Base-by-base conservation (phyloP, 2,113 vertebrate genomes). In the Lota lota region DNA sequence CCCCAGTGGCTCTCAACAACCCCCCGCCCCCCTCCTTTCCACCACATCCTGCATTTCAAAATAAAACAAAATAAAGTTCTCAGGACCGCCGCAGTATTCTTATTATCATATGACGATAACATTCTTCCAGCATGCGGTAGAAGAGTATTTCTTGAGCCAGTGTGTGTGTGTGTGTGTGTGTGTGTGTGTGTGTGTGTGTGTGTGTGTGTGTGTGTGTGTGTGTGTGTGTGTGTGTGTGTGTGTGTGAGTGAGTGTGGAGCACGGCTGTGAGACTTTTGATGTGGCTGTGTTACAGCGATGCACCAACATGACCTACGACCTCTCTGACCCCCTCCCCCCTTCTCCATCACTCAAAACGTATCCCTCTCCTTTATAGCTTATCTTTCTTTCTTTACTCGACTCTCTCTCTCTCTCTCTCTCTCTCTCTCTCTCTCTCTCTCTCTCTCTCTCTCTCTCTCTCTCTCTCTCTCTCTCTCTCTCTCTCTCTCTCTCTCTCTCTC, bases 21-120 rank as follows among this genome's bases (percentile, higher is more conserved):
- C 40, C 40, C 40, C 40, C 40, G 12, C 40, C 40, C 5, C 40
- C 40, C 40, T 28, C 70, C 57, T 65, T 18, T 2, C 2, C 22
- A 81, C 68, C 65, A 63, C 61, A 15, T 1, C 16, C 50, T 50
- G 73, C 50, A 67, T 74, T 64, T 79, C 50, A 66, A 64, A 79
- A 63, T 24, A 51, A 10, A 47, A 40, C 6, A 40, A 40, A 40
- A 47, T 47, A 14, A 47, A 4, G 10, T 14, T n/a, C n/a, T n/a
- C 4, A 61, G 56, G 64, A 75, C 56, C n/a, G 19, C 8, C 63
- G 40, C 36, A 61, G 54, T 59, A 65, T 22, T 70, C 50, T 67
- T 64, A 57, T 57, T 54, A 64, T 72, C 69, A 64, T 18, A 61
- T 1, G 1, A 28, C 11, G 18, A 20, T 56, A 56, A 47, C 40